These are phyloP conservation scores for Sarcophaga caerulescens DNA, from an alignment of 2,888 invertebrate genomes.

Conservation along the genomic window DNA sequence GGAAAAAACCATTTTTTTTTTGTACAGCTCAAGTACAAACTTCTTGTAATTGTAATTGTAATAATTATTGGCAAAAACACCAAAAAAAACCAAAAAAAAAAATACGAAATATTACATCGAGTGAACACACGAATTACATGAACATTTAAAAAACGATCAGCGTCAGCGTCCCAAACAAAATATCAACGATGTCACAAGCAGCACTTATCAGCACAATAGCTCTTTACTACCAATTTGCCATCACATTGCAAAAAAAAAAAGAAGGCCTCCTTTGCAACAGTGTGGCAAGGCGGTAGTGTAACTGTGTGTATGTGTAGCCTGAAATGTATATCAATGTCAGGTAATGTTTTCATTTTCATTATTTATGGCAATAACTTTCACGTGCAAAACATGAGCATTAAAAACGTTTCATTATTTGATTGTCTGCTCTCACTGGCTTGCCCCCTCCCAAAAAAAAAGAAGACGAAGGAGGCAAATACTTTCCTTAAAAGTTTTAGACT, in stretches of 20 bases:
- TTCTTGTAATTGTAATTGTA: slow-evolving; percentile 31
- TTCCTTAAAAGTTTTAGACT: slow-evolving; percentile 18
- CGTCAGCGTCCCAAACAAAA: slow-evolving; percentile 47
- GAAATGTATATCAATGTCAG: slow-evolving; percentile 74
- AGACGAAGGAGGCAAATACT: background rate
- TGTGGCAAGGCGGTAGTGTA: slow-evolving; percentile 16
- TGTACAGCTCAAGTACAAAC: background rate
- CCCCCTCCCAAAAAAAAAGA: too few species aligned
- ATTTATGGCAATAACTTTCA: slow-evolving; percentile 69
- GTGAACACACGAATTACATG: slow-evolving; percentile 46
- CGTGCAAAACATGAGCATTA: slow-evolving; percentile 51
- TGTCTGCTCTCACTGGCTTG: background rate
- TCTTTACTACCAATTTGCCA: slow-evolving; percentile 47
- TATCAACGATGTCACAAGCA: slow-evolving; percentile 52
- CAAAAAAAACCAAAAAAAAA: background rate
- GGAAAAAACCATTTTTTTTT: background rate
- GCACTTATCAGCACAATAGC: slow-evolving; percentile 43
- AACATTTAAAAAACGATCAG: slow-evolving; percentile 55
- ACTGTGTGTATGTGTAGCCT: slow-evolving; percentile 52
- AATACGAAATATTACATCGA: slow-evolving; percentile 49
- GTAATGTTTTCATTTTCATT: slow-evolving; percentile 70
- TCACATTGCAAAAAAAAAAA: slow-evolving; percentile 24
- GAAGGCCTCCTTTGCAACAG: background rate
- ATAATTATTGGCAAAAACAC: slow-evolving; percentile 28
- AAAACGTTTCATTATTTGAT: slow-evolving; percentile 42